phyloP scores from a whole-genome alignment of 1,140 invertebrate species.

The Drosophila nannoptera region DNA sequence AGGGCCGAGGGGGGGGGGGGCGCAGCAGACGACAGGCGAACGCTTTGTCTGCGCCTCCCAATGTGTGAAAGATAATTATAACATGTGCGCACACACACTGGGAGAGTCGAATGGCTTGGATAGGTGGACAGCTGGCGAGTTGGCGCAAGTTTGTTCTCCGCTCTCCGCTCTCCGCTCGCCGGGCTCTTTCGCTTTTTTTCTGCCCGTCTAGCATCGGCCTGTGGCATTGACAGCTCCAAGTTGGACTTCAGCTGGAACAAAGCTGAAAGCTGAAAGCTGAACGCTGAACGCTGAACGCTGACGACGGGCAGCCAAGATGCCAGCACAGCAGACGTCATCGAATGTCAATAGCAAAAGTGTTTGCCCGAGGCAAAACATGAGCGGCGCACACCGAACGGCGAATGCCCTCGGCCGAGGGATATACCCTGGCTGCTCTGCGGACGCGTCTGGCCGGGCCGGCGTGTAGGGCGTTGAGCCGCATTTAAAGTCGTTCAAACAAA shows the following conservation, averaged over 20 bases:
- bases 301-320: constrained; percentile 43
- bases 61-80: constrained; percentile 74
- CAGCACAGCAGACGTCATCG: constrained; percentile 57
- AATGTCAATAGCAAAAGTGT: constrained; percentile 72
- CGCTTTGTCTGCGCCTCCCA: constrained; percentile 60
- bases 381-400: constrained; percentile 8
- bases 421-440: neutral
- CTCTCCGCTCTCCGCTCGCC: neutral
- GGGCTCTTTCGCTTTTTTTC: constrained; percentile 11
- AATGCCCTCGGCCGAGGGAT: constrained; percentile 3
- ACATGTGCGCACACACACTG: constrained; percentile 42
- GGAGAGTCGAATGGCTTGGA: constrained; percentile 3
- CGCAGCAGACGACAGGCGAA: constrained; percentile 43
- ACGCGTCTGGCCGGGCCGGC: neutral
- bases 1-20: neutral
- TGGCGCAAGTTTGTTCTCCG: neutral
- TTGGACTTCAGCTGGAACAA: constrained; percentile 23
- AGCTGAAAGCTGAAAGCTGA: constrained; percentile 15
- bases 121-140: constrained; percentile 13
- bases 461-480: neutral
- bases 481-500: constrained; percentile 52
- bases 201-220: constrained; percentile 45
- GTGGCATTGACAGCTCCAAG: constrained; percentile 59
- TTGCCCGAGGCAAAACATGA: constrained; percentile 59
- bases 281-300: too few species aligned